Percentiles rank a stretch among this genome's conserved stretches.
phyloP scores from a whole-genome alignment of 1,140 invertebrate species.

The Sarcophaga bullata region DNA sequence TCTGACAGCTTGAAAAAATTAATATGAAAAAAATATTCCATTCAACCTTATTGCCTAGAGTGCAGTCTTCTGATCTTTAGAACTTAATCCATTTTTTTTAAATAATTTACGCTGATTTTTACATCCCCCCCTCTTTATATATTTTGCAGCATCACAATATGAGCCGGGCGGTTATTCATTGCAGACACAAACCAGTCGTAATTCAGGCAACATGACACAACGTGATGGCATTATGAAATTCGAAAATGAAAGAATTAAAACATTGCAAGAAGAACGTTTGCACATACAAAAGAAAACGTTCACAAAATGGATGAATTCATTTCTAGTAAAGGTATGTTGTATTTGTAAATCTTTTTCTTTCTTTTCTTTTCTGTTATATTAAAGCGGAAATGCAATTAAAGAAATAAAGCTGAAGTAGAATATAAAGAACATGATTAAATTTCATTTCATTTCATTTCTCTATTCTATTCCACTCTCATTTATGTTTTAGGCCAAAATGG shows the following conservation, averaged over 20 bases:
- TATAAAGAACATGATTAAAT: background rate
- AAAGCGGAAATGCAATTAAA: constrained; percentile 13
- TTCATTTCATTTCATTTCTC: constrained; percentile 15
- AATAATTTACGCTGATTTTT: background rate
- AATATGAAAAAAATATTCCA: too few species aligned
- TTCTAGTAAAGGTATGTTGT: constrained; percentile 87
- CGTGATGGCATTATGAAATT: constrained; percentile 92
- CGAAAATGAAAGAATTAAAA: constrained; percentile 95
- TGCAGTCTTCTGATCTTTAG: too few species aligned
- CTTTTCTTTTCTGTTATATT: background rate
- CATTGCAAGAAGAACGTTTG: constrained; percentile 94
- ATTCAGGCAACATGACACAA: constrained; percentile 81
- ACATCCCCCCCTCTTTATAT: background rate
- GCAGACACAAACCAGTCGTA: constrained; percentile 68
- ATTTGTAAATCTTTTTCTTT: background rate
- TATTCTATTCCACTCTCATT: background rate
- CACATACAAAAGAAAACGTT: constrained; percentile 99
- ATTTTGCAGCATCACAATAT: constrained; percentile 74
- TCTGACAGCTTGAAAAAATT: too few species aligned
- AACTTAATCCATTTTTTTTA: background rate
- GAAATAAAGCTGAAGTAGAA: constrained; percentile 14
- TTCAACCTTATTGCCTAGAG: too few species aligned
- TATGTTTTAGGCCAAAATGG: constrained; percentile 82
- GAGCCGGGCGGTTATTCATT: constrained; percentile 74
- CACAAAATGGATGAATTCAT: constrained; percentile 99